Evolutionary conservation across 2,888 invertebrate species (phyloP).

Genomic region (Arge pagana): DNA sequence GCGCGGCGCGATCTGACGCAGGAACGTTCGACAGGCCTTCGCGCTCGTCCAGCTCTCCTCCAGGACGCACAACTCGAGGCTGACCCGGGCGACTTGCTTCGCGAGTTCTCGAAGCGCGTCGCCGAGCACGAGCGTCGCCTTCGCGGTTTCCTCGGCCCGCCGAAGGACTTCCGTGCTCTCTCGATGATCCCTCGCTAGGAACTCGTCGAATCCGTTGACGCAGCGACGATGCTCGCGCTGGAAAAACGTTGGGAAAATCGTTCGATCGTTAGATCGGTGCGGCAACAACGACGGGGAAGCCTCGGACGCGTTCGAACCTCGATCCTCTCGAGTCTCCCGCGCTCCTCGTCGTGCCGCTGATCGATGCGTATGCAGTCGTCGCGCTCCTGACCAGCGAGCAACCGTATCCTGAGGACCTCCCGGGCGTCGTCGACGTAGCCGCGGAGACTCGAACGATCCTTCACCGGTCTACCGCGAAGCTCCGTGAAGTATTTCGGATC

Average conservation of each 20-base stretch:
- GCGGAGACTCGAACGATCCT: slow-evolving; percentile 64
- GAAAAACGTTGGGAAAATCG: background rate
- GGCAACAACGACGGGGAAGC: background rate
- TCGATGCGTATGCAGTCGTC: slow-evolving; percentile 63
- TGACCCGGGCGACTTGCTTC: slow-evolving; percentile 41
- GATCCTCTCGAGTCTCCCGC: slow-evolving; percentile 59
- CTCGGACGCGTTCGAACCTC: slow-evolving; percentile 40
- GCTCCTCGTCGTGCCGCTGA: slow-evolving; percentile 62
- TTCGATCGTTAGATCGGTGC: background rate
- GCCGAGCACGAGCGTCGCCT: slow-evolving; percentile 48
- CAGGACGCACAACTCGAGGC: slow-evolving; percentile 62
- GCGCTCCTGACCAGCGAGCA: slow-evolving; percentile 60
- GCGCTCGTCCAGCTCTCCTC: slow-evolving; percentile 68
- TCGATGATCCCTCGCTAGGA: slow-evolving; percentile 66
- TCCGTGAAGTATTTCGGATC: slow-evolving; percentile 70
- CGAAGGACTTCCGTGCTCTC: slow-evolving; percentile 64
- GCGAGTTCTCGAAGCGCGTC: slow-evolving; percentile 35
- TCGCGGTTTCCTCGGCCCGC: slow-evolving; percentile 60
- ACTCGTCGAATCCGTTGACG: slow-evolving; percentile 65
- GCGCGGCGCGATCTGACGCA: slow-evolving; percentile 70
- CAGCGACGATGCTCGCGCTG: slow-evolving; percentile 59
- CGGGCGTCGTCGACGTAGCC: slow-evolving; percentile 64
- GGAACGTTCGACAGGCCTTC: slow-evolving; percentile 70
- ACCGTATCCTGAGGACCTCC: slow-evolving; percentile 60
- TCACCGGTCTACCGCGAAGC: slow-evolving; percentile 66